Conservation (phyloP, 2,113 vertebrate species). For the Litocranius walleri region DNA sequence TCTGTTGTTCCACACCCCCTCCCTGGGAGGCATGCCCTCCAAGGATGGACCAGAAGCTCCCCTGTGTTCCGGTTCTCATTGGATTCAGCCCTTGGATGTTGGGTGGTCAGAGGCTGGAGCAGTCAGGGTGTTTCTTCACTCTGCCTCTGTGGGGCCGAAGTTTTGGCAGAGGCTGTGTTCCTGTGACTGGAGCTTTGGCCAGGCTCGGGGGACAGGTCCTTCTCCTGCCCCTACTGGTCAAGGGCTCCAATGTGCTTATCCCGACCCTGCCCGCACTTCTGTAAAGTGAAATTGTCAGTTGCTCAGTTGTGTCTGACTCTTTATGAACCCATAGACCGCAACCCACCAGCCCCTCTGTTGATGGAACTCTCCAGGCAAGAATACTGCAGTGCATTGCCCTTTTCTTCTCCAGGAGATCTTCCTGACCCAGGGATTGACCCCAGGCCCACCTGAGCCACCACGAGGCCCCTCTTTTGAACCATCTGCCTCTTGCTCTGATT, state of each 20-base stretch:
- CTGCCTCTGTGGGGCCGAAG: background rate
- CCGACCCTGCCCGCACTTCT: background rate
- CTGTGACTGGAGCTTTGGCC: background rate
- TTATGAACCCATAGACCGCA: fast-evolving
- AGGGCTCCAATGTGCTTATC: no score
- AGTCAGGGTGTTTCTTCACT: background rate
- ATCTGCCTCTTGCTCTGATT: background rate
- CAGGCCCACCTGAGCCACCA: background rate
- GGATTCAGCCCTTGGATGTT: background rate
- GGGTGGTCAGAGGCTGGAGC: no score
- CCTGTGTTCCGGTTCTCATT: background rate
- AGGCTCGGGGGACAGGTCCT: background rate
- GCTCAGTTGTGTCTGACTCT: background rate
- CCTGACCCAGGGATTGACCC: background rate
- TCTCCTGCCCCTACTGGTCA: background rate
- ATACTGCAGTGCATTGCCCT: background rate
- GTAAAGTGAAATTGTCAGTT: background rate
- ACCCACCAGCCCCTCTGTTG: background rate
- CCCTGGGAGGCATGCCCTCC: background rate
- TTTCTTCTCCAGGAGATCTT: background rate
- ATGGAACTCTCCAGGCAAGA: background rate
- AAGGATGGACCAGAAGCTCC: background rate
- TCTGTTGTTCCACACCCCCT: background rate
- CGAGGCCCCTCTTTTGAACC: background rate
- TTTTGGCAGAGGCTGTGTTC: background rate